A percentile compares a stretch with the other conserved stretches of the same genome.
phyloP scores from a whole-genome alignment of 2,888 invertebrate genomes.

The Harmothoe impar region DNA sequence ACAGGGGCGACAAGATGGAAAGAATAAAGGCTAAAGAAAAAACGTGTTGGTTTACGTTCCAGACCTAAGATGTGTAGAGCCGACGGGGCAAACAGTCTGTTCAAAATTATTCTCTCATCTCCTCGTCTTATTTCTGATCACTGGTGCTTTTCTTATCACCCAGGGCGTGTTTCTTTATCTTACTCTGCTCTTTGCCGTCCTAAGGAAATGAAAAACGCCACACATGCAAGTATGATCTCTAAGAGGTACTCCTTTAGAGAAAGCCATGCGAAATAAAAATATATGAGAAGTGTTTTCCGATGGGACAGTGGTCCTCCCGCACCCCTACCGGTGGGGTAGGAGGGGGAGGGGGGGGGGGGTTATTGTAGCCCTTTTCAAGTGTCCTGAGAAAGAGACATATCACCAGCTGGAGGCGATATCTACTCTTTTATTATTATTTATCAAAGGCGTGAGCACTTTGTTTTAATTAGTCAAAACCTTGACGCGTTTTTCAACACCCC shows the following conservation, averaged over 20 bases:
- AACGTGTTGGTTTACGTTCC: conserved; percentile 40
- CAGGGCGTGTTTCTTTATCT: not conserved
- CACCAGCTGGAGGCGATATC: not conserved
- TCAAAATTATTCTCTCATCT: not conserved
- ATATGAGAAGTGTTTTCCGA: not conserved
- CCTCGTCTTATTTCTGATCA: conserved; percentile 16
- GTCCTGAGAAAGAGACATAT: not conserved
- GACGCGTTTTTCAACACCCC: not conserved
- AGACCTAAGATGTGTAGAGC: not conserved
- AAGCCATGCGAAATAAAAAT: not conserved
- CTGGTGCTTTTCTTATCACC: not conserved
- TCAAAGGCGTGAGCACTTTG: conserved; percentile 50
- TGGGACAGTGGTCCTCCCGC: not conserved
- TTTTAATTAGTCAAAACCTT: conserved; percentile 45
- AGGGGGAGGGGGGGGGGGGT: not conserved
- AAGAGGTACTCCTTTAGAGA: not conserved
- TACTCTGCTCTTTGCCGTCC: not conserved
- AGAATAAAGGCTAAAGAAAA: not conserved
- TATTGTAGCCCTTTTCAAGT: not conserved
- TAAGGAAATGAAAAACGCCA: conserved; percentile 3
- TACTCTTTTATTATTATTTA: not conserved
- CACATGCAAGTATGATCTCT: not conserved
- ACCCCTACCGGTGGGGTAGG: not conserved
- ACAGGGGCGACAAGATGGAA: not conserved
- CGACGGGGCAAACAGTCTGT: not conserved